phyloP scores from a whole-genome alignment of 2,888 invertebrate species.

The Thelaira solivaga region DNA sequence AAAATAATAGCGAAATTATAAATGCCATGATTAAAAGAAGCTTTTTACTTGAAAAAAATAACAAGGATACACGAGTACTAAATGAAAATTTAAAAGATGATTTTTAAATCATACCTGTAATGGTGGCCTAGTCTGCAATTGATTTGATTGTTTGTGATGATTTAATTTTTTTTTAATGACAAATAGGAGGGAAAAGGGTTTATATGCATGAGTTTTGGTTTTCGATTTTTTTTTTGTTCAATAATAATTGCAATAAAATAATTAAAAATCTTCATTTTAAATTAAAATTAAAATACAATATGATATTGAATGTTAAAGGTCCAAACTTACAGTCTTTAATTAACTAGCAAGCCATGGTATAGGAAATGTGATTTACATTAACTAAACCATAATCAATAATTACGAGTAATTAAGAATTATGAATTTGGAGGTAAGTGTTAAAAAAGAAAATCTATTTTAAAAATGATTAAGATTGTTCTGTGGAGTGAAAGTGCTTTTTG shows the following conservation, averaged over 20 bases:
- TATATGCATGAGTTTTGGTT: conserved; percentile 71
- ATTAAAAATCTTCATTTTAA: conserved; percentile 65
- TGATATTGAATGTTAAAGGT: too few relatives aligned
- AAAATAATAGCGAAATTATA: conserved; percentile 11
- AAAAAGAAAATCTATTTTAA: too few relatives aligned
- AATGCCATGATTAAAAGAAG: conserved; percentile 55
- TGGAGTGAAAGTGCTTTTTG: conserved; percentile 39
- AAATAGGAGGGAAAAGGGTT: conserved; percentile 67
- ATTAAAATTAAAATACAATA: too few relatives aligned
- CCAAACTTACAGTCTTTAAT: too few relatives aligned
- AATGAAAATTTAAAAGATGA: conserved; percentile 47
- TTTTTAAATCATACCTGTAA: conserved; percentile 74
- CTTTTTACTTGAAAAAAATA: conserved; percentile 39
- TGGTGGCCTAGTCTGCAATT: conserved; percentile 76
- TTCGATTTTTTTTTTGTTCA: conserved; percentile 69
- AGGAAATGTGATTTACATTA: too few relatives aligned
- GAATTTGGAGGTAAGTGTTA: background rate
- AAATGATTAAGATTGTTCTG: too few relatives aligned
- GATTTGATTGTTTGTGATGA: conserved; percentile 59
- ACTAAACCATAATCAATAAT: too few relatives aligned
- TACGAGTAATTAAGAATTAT: conserved; percentile 14
- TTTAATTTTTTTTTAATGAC: conserved; percentile 42
- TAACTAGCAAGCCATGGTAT: too few relatives aligned
- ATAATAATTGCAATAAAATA: conserved; percentile 67
- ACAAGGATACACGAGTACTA: conserved; percentile 13